A percentile compares a stretch with the other conserved stretches of the same genome.
Evolutionary conservation across 2,113 vertebrate genomes (phyloP).

Genomic region (Epinephelus moara): DNA sequence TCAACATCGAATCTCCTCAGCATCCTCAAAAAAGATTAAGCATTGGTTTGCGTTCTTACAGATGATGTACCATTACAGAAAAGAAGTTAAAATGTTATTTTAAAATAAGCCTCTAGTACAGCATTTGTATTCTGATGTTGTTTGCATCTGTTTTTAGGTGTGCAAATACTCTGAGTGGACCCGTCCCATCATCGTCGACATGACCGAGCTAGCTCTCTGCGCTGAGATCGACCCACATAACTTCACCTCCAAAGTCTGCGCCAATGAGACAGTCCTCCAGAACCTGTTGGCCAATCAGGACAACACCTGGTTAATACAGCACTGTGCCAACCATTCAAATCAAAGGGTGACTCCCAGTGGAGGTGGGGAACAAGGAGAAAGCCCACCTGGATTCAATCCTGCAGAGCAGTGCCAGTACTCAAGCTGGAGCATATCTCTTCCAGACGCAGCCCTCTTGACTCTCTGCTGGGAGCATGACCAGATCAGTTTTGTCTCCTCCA

Average conservation of each 20-base stretch:
- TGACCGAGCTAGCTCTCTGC: conserved; percentile 84
- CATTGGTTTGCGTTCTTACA: no score
- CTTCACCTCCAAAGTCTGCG: conserved; percentile 83
- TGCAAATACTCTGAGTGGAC: conserved; percentile 84
- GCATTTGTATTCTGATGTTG: conserved; percentile 9
- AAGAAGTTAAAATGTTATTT: neutral
- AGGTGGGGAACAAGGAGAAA: conserved; percentile 14
- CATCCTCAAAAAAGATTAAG: no score
- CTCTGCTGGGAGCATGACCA: conserved; percentile 87
- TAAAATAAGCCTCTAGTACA: neutral
- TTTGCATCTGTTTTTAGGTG: conserved; percentile 53
- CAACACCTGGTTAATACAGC: conserved; percentile 83
- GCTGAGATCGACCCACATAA: conserved; percentile 79
- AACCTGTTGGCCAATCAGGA: conserved; percentile 83
- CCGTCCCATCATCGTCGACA: conserved; percentile 80
- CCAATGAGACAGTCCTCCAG: conserved; percentile 74
- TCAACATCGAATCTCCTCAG: no score
- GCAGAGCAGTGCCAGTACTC: conserved; percentile 80
- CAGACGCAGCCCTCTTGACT: conserved; percentile 74
- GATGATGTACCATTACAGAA: neutral
- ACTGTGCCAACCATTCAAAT: conserved; percentile 79
- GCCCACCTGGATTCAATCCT: conserved; percentile 60
- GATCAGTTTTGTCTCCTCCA: conserved; percentile 73
- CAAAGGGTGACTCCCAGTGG: conserved; percentile 17
- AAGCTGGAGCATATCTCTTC: conserved; percentile 77